Base-by-base conservation (phyloP, 1,140 invertebrate genomes). In the Mamestra configurata region DNA sequence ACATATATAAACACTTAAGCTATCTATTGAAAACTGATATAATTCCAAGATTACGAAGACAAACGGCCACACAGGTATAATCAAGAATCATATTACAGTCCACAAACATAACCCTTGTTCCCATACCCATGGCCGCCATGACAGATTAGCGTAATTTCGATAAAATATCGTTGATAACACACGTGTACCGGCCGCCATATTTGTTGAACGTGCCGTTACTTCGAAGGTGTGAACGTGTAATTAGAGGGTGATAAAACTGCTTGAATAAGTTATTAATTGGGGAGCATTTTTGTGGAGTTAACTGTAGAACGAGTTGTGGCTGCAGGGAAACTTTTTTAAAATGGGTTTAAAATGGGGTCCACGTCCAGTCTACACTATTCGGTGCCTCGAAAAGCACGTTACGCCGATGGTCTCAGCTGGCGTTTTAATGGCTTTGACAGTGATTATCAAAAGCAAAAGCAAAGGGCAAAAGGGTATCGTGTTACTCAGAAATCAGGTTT, bases 91-190 rank as follows among this genome's bases (percentile, higher is more conserved):
- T 18, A 57, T 24, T 24, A 57, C 15, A 0, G 53, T 27, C 53
- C 10, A 27, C 53, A 43, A 66, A 66, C 61, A 20, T 8, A 37
- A 40, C 1, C 18, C 18, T 18, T 66, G 24, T 59, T 15, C 6
- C 55, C 24, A 3, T 31, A 5, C 11, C 4, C 11, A 15, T 55
- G 53, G 24, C 55, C 7, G 7, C 13, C 10, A 31, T 59, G 61
- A 66, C 61, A 66, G 61, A 66, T 66, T 22, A 66, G 61, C 35
- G 61, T 66, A 66, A 66, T 66, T 22, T 66, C 61, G 61, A 66
- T 66, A 66, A 66, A 66, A 66, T 66, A 66, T 66, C 8, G 61
- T 20, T 18, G 61, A 22, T 66, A 66, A 40, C 35, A 11, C 61
- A 66, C 61, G 61, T 66, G 61, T 40, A 4, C 18, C 31, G 57